A percentile compares a stretch with the other conserved stretches of the same genome.
Evolutionary conservation across 2,797 vertebrate species (phyloP).

Genomic region (Poliocrania exsul): DNA sequence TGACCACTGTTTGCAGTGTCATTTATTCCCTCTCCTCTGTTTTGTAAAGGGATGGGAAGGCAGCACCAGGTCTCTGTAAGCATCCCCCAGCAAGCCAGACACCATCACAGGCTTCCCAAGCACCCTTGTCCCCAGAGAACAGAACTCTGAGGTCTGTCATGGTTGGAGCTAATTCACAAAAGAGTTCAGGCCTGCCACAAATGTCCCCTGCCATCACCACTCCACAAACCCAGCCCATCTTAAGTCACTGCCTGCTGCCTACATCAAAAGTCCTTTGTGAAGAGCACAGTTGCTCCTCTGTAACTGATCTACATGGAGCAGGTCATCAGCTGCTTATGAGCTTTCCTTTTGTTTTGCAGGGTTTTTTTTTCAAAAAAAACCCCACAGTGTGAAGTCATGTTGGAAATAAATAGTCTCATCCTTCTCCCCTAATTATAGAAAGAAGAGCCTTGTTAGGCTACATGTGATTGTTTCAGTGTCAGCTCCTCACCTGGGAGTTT

Average conservation of each 20-base stretch:
- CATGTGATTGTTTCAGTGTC: neutral
- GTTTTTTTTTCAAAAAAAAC: neutral
- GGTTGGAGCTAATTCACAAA: neutral
- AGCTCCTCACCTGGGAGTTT: neutral
- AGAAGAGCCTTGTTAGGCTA: neutral
- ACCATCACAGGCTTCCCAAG: neutral
- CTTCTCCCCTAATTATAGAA: neutral
- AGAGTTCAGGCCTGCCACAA: neutral
- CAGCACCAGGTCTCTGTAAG: rapidly evolving
- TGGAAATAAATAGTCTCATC: neutral
- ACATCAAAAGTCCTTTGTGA: constrained; percentile 55
- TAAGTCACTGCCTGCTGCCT: neutral
- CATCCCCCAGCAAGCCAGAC: neutral
- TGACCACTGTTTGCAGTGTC: neutral
- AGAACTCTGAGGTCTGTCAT: neutral
- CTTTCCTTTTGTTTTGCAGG: neutral
- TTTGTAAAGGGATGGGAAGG: neutral
- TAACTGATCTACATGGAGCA: constrained; percentile 1
- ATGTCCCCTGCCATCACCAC: neutral
- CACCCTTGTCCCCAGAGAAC: neutral
- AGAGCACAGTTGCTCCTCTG: constrained; percentile 42
- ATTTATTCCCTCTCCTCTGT: neutral
- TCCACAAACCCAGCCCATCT: neutral
- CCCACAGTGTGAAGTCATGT: neutral
- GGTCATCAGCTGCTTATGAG: constrained; percentile 18